Conservation (phyloP, 2,113 vertebrate genomes). For the Gambusia affinis region DNA sequence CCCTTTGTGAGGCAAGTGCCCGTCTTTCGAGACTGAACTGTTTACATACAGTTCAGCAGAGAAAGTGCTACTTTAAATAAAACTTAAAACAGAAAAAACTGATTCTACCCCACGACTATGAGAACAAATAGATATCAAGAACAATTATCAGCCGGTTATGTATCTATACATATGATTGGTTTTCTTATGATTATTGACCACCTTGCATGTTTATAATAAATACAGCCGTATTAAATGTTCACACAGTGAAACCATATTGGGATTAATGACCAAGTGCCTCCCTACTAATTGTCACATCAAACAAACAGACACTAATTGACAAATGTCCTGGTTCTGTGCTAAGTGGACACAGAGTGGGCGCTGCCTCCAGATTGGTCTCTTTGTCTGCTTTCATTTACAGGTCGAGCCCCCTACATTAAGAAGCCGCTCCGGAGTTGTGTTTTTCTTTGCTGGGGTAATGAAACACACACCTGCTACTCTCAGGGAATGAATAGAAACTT, state of each 20-base stretch:
- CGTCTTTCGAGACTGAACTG: neutral
- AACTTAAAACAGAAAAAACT: neutral
- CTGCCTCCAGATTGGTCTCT: conserved; percentile 69
- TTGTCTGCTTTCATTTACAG: conserved; percentile 77
- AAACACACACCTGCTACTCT: conserved; percentile 83
- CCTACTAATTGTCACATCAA: conserved; percentile 80
- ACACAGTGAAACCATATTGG: conserved; percentile 49
- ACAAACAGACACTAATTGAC: conserved; percentile 80
- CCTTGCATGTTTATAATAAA: conserved; percentile 33
- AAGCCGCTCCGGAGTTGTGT: conserved; percentile 61
- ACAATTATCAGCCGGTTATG: too few relatives aligned
- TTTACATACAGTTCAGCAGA: neutral
- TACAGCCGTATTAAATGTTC: conserved; percentile 27
- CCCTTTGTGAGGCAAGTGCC: conserved; percentile 6
- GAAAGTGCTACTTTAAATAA: neutral
- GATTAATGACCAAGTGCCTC: conserved; percentile 62
- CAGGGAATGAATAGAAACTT: conserved; percentile 71
- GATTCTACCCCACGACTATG: too few relatives aligned
- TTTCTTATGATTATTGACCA: neutral
- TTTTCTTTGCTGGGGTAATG: conserved; percentile 65
- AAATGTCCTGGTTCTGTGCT: conserved; percentile 65
- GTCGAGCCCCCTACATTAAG: conserved; percentile 76
- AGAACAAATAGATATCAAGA: too few relatives aligned
- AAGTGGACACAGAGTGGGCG: conserved; percentile 71
- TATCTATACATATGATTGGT: too few relatives aligned